Evolutionary conservation across 2,797 vertebrate genomes (phyloP), one percentile per base, ranked within the genome.

Genomic region (Macroramphosus scolopax): DNA sequence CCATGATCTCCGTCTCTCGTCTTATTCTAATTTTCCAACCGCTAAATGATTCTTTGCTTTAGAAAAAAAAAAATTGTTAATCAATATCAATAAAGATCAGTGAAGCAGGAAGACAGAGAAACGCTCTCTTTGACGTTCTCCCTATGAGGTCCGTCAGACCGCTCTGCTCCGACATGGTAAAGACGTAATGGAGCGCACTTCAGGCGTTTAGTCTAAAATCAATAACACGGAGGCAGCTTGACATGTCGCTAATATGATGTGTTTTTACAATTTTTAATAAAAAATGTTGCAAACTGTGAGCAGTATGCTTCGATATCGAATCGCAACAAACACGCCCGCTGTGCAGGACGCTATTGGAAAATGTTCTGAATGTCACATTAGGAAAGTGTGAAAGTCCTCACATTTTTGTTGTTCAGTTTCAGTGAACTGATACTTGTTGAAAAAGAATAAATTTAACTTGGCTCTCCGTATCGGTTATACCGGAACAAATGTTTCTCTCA

Each of bases 341-440:
- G 16, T 52, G 47, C 37, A 10, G 13, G 11, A 34, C 20, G 3
- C 41, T 48, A 24, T 46, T 2, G 5, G n/a, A 53, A 46, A 53
- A 66, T 29, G n/a, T 26, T n/a, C 17, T 5, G 42, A 14, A 20
- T 25, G 47, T 51, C 51, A 49, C 50, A 8, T 49, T 51, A 44
- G 32, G 42, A 10, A 17, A 37, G 57, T n/a, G n/a, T n/a, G n/a
- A n/a, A n/a, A n/a, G n/a, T n/a, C n/a, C n/a, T n/a, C n/a, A 72
- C 46, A 29, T 10, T 60, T 72, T 73, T 47, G 64, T 62, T 66
- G 41, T 60, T 63, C 59, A 18, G 53, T 66, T 51, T 66, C n/a
- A n/a, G 68, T 64, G 50, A 46, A 65, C 41, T 54, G 37, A 29
- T 32, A 56, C 34, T 44, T 44, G 34, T 24, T 26, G 46, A 30